Conservation (phyloP, 2,113 vertebrate genomes). For the Scomber japonicus region DNA sequence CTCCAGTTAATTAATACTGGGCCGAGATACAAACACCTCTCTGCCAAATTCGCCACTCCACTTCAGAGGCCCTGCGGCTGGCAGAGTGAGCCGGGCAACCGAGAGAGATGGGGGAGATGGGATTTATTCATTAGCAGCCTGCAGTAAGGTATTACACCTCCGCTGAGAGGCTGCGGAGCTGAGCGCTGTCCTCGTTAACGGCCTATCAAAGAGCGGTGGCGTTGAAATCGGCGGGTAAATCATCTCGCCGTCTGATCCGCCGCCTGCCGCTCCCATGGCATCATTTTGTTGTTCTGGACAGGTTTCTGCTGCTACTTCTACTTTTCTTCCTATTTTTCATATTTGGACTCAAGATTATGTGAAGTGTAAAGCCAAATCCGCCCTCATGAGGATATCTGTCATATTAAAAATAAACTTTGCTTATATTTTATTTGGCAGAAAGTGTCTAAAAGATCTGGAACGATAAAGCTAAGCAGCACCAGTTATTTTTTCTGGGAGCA, state of each 20-base stretch:
- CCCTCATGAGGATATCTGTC: slow-evolving; percentile 14
- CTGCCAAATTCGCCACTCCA: slow-evolving; percentile 37
- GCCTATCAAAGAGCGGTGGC: slow-evolving; percentile 58
- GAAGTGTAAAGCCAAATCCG: slow-evolving; percentile 6
- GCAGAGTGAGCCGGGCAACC: slow-evolving; percentile 49
- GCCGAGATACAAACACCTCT: slow-evolving; percentile 48
- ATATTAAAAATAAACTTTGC: not conserved
- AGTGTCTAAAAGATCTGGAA: not conserved
- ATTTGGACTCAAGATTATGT: not conserved
- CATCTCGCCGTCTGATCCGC: slow-evolving; percentile 40
- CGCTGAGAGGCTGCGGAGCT: slow-evolving; percentile 43
- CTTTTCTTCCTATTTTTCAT: slow-evolving; percentile 9
- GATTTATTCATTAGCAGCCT: slow-evolving; percentile 64
- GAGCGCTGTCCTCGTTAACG: too few relatives aligned
- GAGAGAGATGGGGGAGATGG: too few relatives aligned
- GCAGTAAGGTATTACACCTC: slow-evolving; percentile 62
- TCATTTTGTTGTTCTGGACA: slow-evolving; percentile 27
- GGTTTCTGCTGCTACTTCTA: slow-evolving; percentile 21
- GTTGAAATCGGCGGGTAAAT: slow-evolving; percentile 37
- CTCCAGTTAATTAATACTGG: slow-evolving; percentile 64
- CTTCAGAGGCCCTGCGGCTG: slow-evolving; percentile 57
- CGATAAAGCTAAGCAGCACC: not conserved
- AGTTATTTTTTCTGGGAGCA: slow-evolving; percentile 5
- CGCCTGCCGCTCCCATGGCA: slow-evolving; percentile 46
- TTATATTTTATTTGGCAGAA: slow-evolving; percentile 16